Evolutionary conservation across 2,797 vertebrate genomes (phyloP).

Genomic region (Sebastes diaconus): DNA sequence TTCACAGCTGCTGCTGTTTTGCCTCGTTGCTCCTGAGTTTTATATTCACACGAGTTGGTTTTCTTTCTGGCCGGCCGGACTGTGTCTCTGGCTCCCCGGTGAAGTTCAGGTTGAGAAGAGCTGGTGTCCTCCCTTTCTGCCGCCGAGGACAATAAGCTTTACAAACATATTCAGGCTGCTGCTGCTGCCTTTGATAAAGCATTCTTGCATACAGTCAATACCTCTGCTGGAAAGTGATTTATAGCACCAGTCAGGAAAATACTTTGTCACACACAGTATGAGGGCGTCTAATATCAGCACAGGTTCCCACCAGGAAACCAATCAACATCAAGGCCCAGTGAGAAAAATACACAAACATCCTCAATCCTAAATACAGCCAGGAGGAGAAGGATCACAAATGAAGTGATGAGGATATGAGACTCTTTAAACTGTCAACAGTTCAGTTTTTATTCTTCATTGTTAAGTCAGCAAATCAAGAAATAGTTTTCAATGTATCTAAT

Average conservation of each 20-base stretch:
- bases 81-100: not conserved
- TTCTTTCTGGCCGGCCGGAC: not conserved
- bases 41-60: not conserved
- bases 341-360: not conserved
- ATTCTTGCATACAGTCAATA: not conserved
- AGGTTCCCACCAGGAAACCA: not conserved
- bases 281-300: not conserved
- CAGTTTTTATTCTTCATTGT: no score
- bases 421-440: no score
- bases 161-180: not conserved
- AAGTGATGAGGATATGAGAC: not conserved
- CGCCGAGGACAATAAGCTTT: not conserved
- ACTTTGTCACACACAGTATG: no score
- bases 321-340: not conserved
- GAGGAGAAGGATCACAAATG: not conserved
- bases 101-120: not conserved
- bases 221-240: not conserved
- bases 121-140: not conserved
- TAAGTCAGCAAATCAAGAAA: no score
- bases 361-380: not conserved
- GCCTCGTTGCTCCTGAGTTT: not conserved
- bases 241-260: not conserved
- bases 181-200: not conserved
- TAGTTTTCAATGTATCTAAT: no score
- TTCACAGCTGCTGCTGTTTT: slow-evolving; percentile 2